phyloP scores from a whole-genome alignment of 2,797 vertebrate genomes.

The Hozukius guyotensis region DNA sequence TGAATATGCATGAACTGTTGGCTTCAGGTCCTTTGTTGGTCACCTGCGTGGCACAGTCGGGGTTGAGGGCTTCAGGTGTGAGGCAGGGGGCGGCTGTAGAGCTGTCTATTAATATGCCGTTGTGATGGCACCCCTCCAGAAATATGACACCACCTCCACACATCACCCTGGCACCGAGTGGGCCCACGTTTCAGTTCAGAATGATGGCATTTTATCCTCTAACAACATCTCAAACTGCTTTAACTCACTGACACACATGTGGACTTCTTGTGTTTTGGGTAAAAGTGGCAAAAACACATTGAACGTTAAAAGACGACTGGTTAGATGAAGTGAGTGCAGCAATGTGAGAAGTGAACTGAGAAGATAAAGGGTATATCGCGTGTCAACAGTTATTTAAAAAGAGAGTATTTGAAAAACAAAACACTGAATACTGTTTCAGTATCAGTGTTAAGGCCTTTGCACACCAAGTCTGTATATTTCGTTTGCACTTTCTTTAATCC shows the following conservation, averaged over 20 bases:
- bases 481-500: too few species aligned
- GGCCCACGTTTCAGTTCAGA: constrained; percentile 19
- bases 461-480: too few species aligned
- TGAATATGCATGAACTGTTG: constrained; percentile 77
- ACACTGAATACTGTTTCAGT: neutral
- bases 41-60: constrained; percentile 65
- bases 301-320: neutral
- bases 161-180: constrained; percentile 22
- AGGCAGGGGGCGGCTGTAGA: constrained; percentile 37
- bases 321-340: neutral
- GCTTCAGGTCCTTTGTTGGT: constrained; percentile 66
- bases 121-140: constrained; percentile 49
- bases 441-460: neutral
- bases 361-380: neutral
- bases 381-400: neutral
- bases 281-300: neutral
- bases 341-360: neutral
- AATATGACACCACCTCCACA: constrained; percentile 43
- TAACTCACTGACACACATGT: neutral
- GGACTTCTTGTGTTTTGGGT: neutral
- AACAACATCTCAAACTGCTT: constrained; percentile 27
- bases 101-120: constrained; percentile 57
- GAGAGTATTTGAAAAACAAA: neutral
- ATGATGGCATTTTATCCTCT: constrained; percentile 30
- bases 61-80: constrained; percentile 59